Evolutionary conservation across 2,113 vertebrate species (phyloP).

Genomic region (Trematomus loennbergii): DNA sequence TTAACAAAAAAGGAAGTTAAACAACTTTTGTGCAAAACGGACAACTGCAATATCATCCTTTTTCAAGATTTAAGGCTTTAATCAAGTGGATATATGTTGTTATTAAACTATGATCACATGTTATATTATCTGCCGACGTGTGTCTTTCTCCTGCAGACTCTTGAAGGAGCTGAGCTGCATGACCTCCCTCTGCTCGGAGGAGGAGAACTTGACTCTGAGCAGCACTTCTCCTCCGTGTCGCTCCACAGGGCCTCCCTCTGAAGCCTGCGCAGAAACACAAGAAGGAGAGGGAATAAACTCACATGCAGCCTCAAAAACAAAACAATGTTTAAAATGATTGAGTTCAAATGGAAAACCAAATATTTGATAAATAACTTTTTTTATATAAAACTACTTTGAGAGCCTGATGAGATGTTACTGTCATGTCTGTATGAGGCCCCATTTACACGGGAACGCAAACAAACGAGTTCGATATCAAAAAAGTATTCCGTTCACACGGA

Average conservation of each 20-base stretch:
- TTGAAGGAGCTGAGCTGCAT: constrained; percentile 20
- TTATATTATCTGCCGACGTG: not conserved
- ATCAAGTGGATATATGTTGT: not conserved
- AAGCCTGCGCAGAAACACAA: constrained; percentile 23
- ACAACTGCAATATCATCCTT: not conserved
- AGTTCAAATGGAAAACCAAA: too few relatives aligned
- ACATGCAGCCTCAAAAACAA: not conserved
- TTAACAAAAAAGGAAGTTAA: not conserved
- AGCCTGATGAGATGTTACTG: too few relatives aligned
- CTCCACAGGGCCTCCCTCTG: constrained; percentile 47
- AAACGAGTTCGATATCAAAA: too few relatives aligned
- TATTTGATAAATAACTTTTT: too few relatives aligned
- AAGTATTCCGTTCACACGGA: too few relatives aligned
- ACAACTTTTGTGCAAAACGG: not conserved
- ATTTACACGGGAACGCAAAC: too few relatives aligned
- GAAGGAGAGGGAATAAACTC: not conserved
- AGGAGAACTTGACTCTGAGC: constrained; percentile 72
- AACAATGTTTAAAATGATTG: too few relatives aligned
- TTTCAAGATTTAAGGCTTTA: not conserved
- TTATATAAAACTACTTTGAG: too few relatives aligned
- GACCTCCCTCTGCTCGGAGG: constrained; percentile 65
- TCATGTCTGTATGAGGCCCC: too few relatives aligned
- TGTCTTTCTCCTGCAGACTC: not conserved
- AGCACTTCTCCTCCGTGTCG: constrained; percentile 69
- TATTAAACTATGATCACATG: not conserved